phyloP scores from a whole-genome alignment of 2,113 vertebrate species.

The Anhinga anhinga region DNA sequence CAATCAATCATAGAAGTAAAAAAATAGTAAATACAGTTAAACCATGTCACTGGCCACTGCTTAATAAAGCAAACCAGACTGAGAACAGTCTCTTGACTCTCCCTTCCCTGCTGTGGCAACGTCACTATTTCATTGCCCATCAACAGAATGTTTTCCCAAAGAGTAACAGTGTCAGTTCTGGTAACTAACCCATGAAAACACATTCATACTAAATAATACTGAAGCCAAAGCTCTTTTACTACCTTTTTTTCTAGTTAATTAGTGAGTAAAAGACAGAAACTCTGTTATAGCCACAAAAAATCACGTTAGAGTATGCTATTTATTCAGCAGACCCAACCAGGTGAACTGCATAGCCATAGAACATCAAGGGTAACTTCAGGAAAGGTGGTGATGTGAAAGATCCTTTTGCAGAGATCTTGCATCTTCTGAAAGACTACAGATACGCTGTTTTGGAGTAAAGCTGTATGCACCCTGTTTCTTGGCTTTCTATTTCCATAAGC shows the following conservation, averaged over 20 bases:
- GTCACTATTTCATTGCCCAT: neutral
- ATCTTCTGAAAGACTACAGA: neutral
- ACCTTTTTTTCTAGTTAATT: neutral
- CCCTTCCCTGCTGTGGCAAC: neutral
- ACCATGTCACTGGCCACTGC: neutral
- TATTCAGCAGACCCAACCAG: neutral
- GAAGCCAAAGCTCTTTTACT: neutral
- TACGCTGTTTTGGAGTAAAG: neutral
- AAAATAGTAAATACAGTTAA: conserved; percentile 3
- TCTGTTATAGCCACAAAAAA: neutral
- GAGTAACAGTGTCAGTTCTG: neutral
- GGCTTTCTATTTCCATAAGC: neutral
- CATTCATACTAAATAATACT: neutral
- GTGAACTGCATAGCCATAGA: neutral
- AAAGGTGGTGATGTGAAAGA: neutral
- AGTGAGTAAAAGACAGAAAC: neutral
- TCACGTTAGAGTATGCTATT: neutral
- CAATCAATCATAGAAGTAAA: neutral
- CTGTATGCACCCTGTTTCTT: neutral
- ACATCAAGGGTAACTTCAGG: neutral
- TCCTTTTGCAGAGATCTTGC: neutral
- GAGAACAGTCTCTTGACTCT: neutral
- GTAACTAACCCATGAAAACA: neutral
- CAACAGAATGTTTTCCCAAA: neutral
- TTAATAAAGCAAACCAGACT: conserved; percentile 16